Evolutionary conservation across 2,888 invertebrate genomes (phyloP).

Genomic region (Rhagium mordax): DNA sequence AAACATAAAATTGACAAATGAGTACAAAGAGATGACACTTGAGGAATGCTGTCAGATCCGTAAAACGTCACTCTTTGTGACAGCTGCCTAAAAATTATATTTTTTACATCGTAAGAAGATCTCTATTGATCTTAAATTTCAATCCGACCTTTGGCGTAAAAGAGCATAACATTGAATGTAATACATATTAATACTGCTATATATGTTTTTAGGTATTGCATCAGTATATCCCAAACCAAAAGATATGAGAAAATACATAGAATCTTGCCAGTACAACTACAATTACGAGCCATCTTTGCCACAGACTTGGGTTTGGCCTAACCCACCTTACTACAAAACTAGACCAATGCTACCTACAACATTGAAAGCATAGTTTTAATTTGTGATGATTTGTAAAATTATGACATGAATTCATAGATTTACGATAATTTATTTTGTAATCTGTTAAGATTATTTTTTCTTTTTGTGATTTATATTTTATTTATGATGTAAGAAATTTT

Average conservation of each 20-base stretch:
- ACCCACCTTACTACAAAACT: constrained; percentile 63
- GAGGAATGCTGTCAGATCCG: no score
- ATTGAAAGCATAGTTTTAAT: constrained; percentile 56
- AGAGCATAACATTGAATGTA: no score
- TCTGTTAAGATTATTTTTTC: constrained; percentile 26
- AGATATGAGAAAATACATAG: constrained; percentile 81
- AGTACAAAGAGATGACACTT: no score
- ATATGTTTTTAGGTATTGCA: constrained; percentile 78
- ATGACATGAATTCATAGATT: constrained; percentile 25
- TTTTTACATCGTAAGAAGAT: no score
- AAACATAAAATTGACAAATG: no score
- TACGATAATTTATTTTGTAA: constrained; percentile 46
- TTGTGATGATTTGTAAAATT: constrained; percentile 12
- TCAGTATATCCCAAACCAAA: constrained; percentile 90
- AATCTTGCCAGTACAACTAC: constrained; percentile 83
- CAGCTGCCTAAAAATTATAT: no score
- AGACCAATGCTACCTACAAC: constrained; percentile 63
- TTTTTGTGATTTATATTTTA: constrained; percentile 30
- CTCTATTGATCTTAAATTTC: no score
- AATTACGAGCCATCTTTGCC: constrained; percentile 87
- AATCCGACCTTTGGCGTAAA: no score
- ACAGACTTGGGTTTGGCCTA: constrained; percentile 76
- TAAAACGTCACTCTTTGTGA: no score
- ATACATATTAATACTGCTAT: no score
- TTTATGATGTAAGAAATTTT: constrained; percentile 6